Evolutionary conservation across 2,888 invertebrate species (phyloP).

Genomic region (Xestia xanthographa): DNA sequence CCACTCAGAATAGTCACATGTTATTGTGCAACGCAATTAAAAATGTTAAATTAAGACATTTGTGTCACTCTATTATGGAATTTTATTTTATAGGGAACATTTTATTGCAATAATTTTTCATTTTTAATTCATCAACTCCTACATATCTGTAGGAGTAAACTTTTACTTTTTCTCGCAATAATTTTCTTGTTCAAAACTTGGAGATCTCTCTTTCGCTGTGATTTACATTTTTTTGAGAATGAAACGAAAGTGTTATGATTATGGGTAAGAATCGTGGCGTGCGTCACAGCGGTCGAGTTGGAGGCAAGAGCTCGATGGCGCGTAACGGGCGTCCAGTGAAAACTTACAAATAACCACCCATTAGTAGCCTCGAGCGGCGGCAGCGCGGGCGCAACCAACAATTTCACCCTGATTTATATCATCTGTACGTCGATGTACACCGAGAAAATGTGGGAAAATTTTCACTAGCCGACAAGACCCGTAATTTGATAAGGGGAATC

Average conservation of each 20-base stretch:
- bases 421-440: slow-evolving; percentile 80
- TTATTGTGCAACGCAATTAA: slow-evolving; percentile 71
- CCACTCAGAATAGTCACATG: slow-evolving; percentile 67
- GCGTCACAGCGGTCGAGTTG: slow-evolving; percentile 72
- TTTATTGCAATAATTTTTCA: slow-evolving; percentile 56
- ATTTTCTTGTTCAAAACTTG: slow-evolving; percentile 51
- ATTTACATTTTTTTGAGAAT: slow-evolving; percentile 58
- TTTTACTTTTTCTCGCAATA: slow-evolving; percentile 58
- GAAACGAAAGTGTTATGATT: slow-evolving; percentile 67
- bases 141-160: slow-evolving; percentile 34
- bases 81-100: slow-evolving; percentile 59
- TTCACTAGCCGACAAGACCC: slow-evolving; percentile 85
- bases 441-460: slow-evolving; percentile 90
- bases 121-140: slow-evolving; percentile 53
- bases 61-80: slow-evolving; percentile 63
- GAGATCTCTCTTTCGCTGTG: slow-evolving; percentile 52
- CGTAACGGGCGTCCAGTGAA: slow-evolving; percentile 88
- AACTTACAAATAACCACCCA: slow-evolving; percentile 87
- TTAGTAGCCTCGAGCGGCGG: slow-evolving; percentile 86
- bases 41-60: slow-evolving; percentile 70
- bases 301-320: slow-evolving; percentile 77
- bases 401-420: slow-evolving; percentile 90
- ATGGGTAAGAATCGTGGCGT: slow-evolving; percentile 57
- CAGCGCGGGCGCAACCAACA: slow-evolving; percentile 81
- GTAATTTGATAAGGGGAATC: slow-evolving; percentile 89